phyloP scores from a whole-genome alignment of 1,140 invertebrate genomes.

The Eulimnadia texana region DNA sequence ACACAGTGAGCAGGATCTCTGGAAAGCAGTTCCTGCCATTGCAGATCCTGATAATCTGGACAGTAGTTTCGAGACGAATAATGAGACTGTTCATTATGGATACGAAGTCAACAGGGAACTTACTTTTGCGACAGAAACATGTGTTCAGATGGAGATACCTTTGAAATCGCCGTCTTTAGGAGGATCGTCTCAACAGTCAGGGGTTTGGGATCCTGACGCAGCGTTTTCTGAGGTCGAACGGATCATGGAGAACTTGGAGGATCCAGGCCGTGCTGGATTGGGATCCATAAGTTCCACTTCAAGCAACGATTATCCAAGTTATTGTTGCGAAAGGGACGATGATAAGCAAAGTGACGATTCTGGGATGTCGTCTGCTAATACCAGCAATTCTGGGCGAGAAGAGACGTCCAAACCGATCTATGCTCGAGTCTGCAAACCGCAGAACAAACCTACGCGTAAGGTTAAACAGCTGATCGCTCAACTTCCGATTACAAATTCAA shows the following conservation, averaged over 20 bases:
- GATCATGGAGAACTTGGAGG: constrained; percentile 9
- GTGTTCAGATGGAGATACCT: background rate
- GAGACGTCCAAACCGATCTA: no score
- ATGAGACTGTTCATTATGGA: background rate
- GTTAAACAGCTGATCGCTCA: no score
- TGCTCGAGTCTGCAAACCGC: no score
- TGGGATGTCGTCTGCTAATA: constrained; percentile 1
- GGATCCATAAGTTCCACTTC: background rate
- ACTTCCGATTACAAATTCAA: no score
- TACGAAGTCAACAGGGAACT: background rate
- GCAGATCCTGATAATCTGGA: constrained; percentile 12
- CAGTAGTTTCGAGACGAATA: constrained; percentile 3
- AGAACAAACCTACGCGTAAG: no score
- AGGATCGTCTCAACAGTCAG: background rate
- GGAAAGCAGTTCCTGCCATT: constrained; percentile 16
- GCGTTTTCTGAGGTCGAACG: constrained; percentile 16
- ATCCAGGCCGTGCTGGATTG: no score
- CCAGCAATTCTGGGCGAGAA: constrained; percentile 6
- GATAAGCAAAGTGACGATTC: constrained; percentile 7
- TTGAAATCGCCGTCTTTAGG: background rate
- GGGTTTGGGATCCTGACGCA: constrained; percentile 14
- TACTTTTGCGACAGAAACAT: background rate
- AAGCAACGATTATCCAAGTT: background rate
- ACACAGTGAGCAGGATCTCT: constrained; percentile 5
- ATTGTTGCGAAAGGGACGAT: background rate